A percentile compares a stretch with the other conserved stretches of the same genome.
Conservation (phyloP, 2,113 vertebrate genomes). For the Stigmatopora argus region DNA sequence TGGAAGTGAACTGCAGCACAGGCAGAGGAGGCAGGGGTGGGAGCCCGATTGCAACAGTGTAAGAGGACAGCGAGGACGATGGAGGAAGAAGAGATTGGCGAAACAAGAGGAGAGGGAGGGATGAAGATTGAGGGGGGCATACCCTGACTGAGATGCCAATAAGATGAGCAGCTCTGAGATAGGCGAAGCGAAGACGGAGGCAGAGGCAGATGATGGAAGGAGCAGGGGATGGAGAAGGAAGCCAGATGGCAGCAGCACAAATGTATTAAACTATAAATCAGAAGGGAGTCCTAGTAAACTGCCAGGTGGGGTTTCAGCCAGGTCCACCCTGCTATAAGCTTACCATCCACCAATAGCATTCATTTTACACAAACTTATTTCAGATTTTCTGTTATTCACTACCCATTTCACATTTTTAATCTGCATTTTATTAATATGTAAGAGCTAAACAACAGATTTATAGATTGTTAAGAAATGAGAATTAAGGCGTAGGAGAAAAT, state of each 20-base stretch:
- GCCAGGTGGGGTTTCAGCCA: slow-evolving; percentile 52
- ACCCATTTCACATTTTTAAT: neutral
- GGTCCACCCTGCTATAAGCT: slow-evolving; percentile 38
- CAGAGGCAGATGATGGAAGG: slow-evolving; percentile 31
- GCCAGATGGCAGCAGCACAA: slow-evolving; percentile 69
- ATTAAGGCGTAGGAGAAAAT: too few relatives aligned
- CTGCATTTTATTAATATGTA: too few relatives aligned
- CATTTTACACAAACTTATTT: neutral
- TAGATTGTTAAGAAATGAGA: too few relatives aligned
- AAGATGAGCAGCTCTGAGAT: slow-evolving; percentile 58
- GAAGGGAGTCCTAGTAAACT: slow-evolving; percentile 46
- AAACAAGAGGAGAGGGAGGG: slow-evolving; percentile 22
- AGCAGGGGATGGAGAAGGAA: slow-evolving; percentile 44
- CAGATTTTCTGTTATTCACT: neutral
- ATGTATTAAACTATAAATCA: slow-evolving; percentile 74
- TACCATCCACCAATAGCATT: neutral
- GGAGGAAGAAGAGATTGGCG: slow-evolving; percentile 5
- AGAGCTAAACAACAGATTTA: too few relatives aligned
- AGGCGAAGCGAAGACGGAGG: slow-evolving; percentile 26
- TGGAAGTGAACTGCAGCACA: slow-evolving; percentile 65
- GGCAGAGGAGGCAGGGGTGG: slow-evolving; percentile 28
- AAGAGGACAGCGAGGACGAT: slow-evolving; percentile 15
- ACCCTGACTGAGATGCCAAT: slow-evolving; percentile 55
- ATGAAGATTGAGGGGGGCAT: slow-evolving; percentile 32
- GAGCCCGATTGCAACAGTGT: slow-evolving; percentile 36